Base-by-base conservation (phyloP, 1,140 invertebrate species). In the Apis cerana region DNA sequence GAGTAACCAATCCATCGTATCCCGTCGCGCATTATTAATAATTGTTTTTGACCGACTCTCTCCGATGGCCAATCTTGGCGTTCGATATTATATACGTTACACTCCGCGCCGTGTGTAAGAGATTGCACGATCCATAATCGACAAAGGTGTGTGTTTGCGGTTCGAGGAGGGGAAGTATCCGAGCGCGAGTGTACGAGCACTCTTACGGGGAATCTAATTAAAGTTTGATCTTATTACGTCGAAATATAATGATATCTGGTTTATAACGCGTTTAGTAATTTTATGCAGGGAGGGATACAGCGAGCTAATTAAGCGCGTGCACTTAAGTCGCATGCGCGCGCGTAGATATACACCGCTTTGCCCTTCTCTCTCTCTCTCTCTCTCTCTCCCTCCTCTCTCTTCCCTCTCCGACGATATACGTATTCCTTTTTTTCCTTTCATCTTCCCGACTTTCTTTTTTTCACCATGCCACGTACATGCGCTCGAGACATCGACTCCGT, bases 21-120 rank as follows among this genome's bases (percentile, higher is more conserved):
- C 59, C 75, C 56, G 56, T 68, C 59, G 43, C 79, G 43, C 69
- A 58, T 87, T 87, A 80, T 86, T 86, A 86, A 86, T 87, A 87
- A 89, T 86, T 82, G 83, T 89, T 86, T 80, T 70, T 71, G 72
- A 70, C 72, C 72, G 75, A 65, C 69, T 78, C 75, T 54, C 62
- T 43, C 21, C 58, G 71, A 65, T 75, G 82, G 81, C 65, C 76
- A 83, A 87, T 83, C 67, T 81, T 27, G 71, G 33, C 80, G 69
- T 62, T 43, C 69, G 62, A 54, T 68, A 77, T 70, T 72, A 76
- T 58, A 23, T 72, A 48, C 67, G 69, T 19, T 48, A 61, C 50
- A 43, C 43, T 27, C 58, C 27, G 17, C n/a, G 15, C 68, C 13
- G n/a, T 43, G 13, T 23, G 27, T 21, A 43, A 62, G 23, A 68